Evolutionary conservation across 2,113 vertebrate species (phyloP).

Genomic region (Porphyrio hochstetteri): DNA sequence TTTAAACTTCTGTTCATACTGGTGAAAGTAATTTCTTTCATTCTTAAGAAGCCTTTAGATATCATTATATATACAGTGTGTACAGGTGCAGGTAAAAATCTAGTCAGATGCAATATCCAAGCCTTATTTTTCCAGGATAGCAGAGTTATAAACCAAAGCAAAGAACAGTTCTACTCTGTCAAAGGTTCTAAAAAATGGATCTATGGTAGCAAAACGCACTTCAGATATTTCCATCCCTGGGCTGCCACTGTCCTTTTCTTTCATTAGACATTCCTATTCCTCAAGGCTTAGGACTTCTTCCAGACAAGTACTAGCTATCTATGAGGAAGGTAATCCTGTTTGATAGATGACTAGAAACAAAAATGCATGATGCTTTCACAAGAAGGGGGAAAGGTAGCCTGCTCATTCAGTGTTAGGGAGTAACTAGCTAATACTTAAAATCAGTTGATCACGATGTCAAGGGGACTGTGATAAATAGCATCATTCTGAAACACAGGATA

Average conservation of each 20-base stretch:
- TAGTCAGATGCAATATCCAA: neutral
- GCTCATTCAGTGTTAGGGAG: neutral
- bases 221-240: neutral
- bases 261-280: neutral
- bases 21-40: neutral
- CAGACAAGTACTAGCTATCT: neutral
- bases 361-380: neutral
- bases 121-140: neutral
- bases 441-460: neutral
- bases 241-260: neutral
- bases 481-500: neutral
- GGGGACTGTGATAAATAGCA: neutral
- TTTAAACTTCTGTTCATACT: neutral
- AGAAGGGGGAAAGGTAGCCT: neutral
- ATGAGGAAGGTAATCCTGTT: neutral
- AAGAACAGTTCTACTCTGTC: neutral
- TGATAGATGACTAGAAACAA: neutral
- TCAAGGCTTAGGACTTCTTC: neutral
- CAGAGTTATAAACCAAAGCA: neutral
- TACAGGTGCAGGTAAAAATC: neutral
- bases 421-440: neutral
- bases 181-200: neutral
- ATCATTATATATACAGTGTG: neutral
- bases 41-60: neutral
- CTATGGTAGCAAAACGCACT: neutral